Evolutionary conservation across 2,888 invertebrate genomes (phyloP).

Genomic region (Eurytoma adleriae): DNA sequence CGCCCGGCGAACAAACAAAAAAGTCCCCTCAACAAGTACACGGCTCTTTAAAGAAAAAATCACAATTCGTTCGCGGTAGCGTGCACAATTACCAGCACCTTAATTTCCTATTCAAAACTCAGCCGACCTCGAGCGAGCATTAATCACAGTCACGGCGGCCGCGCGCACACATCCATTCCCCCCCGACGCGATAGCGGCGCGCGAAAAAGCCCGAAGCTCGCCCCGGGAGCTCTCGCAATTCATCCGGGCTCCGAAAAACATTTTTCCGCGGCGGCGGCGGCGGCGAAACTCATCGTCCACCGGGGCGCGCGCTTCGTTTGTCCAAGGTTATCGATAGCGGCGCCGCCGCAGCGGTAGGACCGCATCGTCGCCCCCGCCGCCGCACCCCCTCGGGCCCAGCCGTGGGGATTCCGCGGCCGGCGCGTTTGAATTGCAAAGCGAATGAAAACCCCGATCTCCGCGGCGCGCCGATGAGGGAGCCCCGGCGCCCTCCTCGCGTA

Average conservation of each 20-base stretch:
- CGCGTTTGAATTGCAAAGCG: constrained; percentile 68
- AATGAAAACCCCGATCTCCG: constrained; percentile 61
- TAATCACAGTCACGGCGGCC: neutral
- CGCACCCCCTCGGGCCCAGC: too few species aligned
- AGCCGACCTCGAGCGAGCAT: neutral
- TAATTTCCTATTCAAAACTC: constrained; percentile 23
- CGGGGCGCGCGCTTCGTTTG: constrained; percentile 29
- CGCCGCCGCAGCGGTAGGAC: neutral
- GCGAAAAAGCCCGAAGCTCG: neutral
- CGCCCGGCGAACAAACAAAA: too few species aligned
- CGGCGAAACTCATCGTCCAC: constrained; percentile 34
- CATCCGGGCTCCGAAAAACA: constrained; percentile 17
- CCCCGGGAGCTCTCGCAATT: neutral
- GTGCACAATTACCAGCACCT: constrained; percentile 23
- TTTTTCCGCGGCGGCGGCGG: constrained; percentile 17
- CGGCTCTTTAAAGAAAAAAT: constrained; percentile 3
- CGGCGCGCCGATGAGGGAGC: constrained; percentile 8
- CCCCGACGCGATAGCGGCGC: too few species aligned
- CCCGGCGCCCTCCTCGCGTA: constrained; percentile 36
- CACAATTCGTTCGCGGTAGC: neutral
- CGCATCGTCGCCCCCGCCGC: neutral
- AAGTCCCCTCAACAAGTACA: neutral
- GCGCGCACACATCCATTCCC: neutral
- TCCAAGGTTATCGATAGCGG: constrained; percentile 54
- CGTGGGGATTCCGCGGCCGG: constrained; percentile 12